phyloP scores from a whole-genome alignment of 1,140 invertebrate species.

The Phocides pigmalion region DNA sequence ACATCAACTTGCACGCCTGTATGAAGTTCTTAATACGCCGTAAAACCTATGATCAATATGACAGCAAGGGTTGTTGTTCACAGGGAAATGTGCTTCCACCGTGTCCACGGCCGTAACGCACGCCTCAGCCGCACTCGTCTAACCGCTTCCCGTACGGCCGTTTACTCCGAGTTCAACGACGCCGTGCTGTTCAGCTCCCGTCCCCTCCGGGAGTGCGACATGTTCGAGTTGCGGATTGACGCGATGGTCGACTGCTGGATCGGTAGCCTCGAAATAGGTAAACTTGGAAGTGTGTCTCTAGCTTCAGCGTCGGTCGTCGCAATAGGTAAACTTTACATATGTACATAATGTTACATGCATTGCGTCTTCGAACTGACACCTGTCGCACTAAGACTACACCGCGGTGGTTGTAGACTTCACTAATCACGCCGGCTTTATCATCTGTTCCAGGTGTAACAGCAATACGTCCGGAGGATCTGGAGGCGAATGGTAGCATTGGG shows the following conservation, averaged over 20 bases:
- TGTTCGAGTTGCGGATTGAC: slow-evolving; percentile 96
- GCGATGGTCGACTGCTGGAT: slow-evolving; percentile 96
- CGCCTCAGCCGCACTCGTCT: slow-evolving; percentile 93
- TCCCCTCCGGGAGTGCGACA: slow-evolving; percentile 93
- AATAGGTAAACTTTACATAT: not conserved
- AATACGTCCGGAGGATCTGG: slow-evolving; percentile 91
- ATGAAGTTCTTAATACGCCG: too few relatives aligned
- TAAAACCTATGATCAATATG: too few relatives aligned
- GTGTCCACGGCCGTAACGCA: slow-evolving; percentile 95
- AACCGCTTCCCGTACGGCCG: slow-evolving; percentile 93
- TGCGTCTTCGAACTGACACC: too few relatives aligned
- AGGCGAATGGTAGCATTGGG: slow-evolving; percentile 54
- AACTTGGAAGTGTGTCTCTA: slow-evolving; percentile 7
- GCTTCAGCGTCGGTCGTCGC: not conserved
- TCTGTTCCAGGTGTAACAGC: slow-evolving; percentile 89
- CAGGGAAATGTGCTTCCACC: slow-evolving; percentile 94
- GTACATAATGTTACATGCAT: too few relatives aligned
- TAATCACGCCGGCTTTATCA: not conserved
- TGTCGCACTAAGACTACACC: too few relatives aligned
- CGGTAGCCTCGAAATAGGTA: slow-evolving; percentile 94
- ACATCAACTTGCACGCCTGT: too few relatives aligned
- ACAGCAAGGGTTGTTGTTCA: too few relatives aligned
- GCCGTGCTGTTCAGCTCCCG: slow-evolving; percentile 96
- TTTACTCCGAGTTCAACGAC: slow-evolving; percentile 96
- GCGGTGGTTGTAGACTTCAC: too few relatives aligned